A percentile compares a stretch with the other conserved stretches of the same genome.
Conservation (phyloP, 2,888 invertebrate genomes). For the Archips crataeganus region DNA sequence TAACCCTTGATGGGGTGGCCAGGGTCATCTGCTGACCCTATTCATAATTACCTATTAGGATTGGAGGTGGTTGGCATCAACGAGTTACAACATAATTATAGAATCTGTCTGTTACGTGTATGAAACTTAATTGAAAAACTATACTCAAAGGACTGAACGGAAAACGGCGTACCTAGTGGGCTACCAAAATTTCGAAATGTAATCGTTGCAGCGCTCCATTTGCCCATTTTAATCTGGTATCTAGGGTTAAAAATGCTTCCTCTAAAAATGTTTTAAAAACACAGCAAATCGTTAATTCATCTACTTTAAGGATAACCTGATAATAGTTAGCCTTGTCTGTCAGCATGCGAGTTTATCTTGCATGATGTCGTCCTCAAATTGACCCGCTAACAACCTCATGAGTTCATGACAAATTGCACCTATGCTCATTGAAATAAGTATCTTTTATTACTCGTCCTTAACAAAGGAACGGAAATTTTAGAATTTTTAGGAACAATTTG, state of each 20-base stretch:
- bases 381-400: constrained; percentile 47
- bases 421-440: constrained; percentile 45
- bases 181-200: background rate
- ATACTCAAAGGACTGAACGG: background rate
- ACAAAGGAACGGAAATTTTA: background rate
- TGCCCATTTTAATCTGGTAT: background rate
- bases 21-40: constrained; percentile 1
- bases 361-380: constrained; percentile 45
- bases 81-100: background rate
- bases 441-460: constrained; percentile 15
- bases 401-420: constrained; percentile 46
- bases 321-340: constrained; percentile 15
- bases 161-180: background rate
- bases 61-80: background rate
- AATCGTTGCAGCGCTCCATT: background rate
- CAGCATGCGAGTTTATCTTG: constrained; percentile 32
- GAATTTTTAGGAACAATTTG: background rate
- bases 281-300: background rate
- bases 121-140: too few species aligned
- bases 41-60: background rate
- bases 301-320: background rate
- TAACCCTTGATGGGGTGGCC: background rate
- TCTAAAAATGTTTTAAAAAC: background rate
- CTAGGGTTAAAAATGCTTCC: background rate
- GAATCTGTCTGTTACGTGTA: too few species aligned